phyloP scores from a whole-genome alignment of 2,113 vertebrate species.

The Seriola dumerili region DNA sequence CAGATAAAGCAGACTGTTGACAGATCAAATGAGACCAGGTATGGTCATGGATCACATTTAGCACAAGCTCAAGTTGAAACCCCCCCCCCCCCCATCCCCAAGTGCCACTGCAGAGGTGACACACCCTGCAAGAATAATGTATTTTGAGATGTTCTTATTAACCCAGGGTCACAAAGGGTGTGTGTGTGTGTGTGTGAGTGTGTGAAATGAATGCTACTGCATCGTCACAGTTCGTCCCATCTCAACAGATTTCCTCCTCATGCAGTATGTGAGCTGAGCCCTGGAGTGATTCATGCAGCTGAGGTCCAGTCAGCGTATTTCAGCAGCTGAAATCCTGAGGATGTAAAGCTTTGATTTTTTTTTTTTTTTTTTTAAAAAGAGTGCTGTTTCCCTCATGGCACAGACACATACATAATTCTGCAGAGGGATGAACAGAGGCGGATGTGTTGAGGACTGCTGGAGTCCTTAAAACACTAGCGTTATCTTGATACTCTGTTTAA shows the following conservation, averaged over 20 bases:
- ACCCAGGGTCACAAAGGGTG: conserved; percentile 65
- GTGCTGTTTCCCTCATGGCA: neutral
- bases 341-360: conserved; percentile 38
- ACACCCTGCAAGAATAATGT: conserved; percentile 65
- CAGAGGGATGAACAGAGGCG: conserved; percentile 27
- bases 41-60: conserved; percentile 65
- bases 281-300: conserved; percentile 28
- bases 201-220: neutral
- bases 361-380: neutral
- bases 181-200: conserved; percentile 18
- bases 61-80: conserved; percentile 45
- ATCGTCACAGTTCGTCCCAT: conserved; percentile 7
- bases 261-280: conserved; percentile 9
- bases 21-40: conserved; percentile 29
- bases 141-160: conserved; percentile 79
- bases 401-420: neutral
- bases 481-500: conserved; percentile 70
- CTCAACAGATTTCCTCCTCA: neutral
- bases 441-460: conserved; percentile 36
- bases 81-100: conserved; percentile 37
- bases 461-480: conserved; percentile 43
- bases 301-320: conserved; percentile 40
- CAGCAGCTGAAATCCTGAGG: conserved; percentile 32
- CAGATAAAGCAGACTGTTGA: conserved; percentile 22
- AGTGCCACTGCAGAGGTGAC: conserved; percentile 71